Evolutionary conservation across 2,113 vertebrate species (phyloP), one percentile per base, ranked within the genome.

Genomic region (Gavia stellata): DNA sequence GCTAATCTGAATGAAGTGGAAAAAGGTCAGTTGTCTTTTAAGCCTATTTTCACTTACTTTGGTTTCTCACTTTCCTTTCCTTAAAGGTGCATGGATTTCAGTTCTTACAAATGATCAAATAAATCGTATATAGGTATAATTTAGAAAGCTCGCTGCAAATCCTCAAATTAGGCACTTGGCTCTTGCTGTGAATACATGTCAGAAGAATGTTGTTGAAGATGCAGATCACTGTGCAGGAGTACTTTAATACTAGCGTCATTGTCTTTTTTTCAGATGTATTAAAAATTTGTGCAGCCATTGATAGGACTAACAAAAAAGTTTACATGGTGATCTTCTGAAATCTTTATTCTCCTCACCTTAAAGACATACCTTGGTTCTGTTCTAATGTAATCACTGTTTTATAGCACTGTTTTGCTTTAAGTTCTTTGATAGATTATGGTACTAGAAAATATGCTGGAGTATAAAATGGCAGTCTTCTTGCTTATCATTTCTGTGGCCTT

Each of bases 1-100:
- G 99, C 99, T 99, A 99, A 99, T 99, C 99, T 99, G 98, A 99
- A 99, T 99, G 99, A 99, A 98, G 99, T 99, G 99, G 99, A 99
- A 98, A 99, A 99, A 99, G 99, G 99, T 99, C 98, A 99, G 99
- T 99, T 97, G 98, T 98, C 97, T 98, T 98, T 98, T 98, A 98
- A 97, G 97, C 98, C 97, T 98, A 97, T 97, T 98, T 98, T 98
- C 97, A 92, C 66, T 92, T 98, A 85, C 63, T 77, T 96, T 63
- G 42, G 70, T 97, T 95, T 96, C 81, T 94, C 84, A 89, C 91
- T 97, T 96, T 97, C 87, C 94, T 96, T 92, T 97, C 88, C 89
- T 91, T 97, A 95, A 97, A 96, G 88, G 87, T 97, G 77, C 87
- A 73, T 97, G 95, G 96, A 90, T 97, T 95, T 94, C 61, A 91